phyloP scores from a whole-genome alignment of 1,140 invertebrate genomes.

The Hycleus cichorii region DNA sequence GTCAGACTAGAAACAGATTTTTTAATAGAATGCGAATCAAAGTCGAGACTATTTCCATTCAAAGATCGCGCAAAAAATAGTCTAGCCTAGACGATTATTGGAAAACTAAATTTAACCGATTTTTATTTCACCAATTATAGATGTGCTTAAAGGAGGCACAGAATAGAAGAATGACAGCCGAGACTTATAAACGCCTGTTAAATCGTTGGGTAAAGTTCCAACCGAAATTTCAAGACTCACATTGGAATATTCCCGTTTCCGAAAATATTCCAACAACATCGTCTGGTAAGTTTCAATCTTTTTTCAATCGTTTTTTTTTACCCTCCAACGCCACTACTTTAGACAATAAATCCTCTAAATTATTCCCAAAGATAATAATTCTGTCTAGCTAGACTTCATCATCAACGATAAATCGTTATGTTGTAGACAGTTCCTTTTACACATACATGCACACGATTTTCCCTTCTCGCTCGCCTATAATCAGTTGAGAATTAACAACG shows the following conservation, averaged over 20 bases:
- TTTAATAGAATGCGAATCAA: no score
- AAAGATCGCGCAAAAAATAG: no score
- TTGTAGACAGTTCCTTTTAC: constrained; percentile 9
- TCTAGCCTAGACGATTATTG: no score
- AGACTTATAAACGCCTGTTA: constrained; percentile 5
- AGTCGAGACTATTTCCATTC: no score
- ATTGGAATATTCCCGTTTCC: constrained; percentile 1
- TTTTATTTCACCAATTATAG: constrained; percentile 1
- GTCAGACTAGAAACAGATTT: no score
- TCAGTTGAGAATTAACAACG: constrained; percentile 14
- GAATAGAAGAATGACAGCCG: constrained; percentile 10
- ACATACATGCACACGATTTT: background rate
- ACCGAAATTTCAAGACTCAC: constrained; percentile 1
- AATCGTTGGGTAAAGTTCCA: constrained; percentile 4
- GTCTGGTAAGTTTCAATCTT: constrained; percentile 12
- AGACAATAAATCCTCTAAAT: background rate
- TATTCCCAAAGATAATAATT: no score
- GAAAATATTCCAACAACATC: constrained; percentile 15
- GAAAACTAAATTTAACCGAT: no score
- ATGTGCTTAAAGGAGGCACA: constrained; percentile 13
- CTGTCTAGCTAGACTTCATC: background rate
- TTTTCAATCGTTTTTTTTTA: background rate
- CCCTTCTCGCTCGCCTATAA: constrained; percentile 8
- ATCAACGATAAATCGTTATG: constrained; percentile 2
- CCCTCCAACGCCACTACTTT: background rate